phyloP scores from a whole-genome alignment of 2,888 invertebrate species.

The Lutraria lutraria region DNA sequence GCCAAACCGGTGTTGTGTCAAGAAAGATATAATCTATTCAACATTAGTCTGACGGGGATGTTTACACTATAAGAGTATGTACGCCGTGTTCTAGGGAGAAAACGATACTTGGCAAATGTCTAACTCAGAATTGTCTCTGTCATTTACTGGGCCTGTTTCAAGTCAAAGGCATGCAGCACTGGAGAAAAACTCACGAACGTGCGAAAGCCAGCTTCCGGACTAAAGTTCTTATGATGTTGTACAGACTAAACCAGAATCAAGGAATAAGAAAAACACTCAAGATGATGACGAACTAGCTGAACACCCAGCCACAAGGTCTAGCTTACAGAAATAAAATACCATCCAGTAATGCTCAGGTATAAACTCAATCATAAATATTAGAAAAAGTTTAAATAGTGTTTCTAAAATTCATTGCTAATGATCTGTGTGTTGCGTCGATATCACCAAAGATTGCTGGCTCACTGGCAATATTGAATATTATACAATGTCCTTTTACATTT shows the following conservation, averaged over 20 bases:
- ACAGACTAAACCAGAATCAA: not conserved
- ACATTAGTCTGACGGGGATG: conserved; percentile 22
- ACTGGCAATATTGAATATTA: no score
- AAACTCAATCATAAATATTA: no score
- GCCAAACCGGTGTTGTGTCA: conserved; percentile 45
- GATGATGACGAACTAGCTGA: not conserved
- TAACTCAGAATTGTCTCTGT: conserved; percentile 22
- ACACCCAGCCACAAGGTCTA: not conserved
- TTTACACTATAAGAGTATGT: conserved; percentile 38
- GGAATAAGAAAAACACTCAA: not conserved
- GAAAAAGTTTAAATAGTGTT: no score
- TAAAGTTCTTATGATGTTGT: not conserved
- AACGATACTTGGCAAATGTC: conserved; percentile 35
- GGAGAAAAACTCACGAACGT: conserved; percentile 2
- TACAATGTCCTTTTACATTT: no score
- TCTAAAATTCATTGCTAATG: not conserved
- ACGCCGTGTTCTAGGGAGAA: conserved; percentile 31
- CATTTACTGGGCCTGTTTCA: conserved; percentile 32
- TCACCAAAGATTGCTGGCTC: not conserved
- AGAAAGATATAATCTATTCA: conserved; percentile 33
- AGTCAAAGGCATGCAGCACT: conserved; percentile 33
- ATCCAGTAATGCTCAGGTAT: no score
- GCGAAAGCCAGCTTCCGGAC: conserved; percentile 10
- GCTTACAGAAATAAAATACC: not conserved
- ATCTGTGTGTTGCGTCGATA: not conserved